Evolutionary conservation across 2,113 vertebrate species (phyloP).

Genomic region (Cyprinodon tularosa): DNA sequence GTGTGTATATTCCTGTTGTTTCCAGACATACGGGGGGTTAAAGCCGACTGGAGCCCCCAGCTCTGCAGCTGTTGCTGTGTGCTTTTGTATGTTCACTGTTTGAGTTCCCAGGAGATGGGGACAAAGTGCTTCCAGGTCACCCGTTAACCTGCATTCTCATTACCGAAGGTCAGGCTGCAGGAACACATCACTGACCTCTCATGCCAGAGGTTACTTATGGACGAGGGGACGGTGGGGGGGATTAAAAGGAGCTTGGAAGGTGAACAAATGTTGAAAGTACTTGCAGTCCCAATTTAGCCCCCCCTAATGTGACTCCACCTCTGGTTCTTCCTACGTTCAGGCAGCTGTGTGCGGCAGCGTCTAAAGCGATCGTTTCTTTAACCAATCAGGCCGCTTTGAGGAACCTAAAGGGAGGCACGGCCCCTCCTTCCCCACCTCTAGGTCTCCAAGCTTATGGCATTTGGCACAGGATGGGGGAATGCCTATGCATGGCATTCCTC

Average conservation of each 20-base stretch:
- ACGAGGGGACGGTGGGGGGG: background rate
- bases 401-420: background rate
- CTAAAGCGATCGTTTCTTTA: background rate
- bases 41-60: conserved; percentile 16
- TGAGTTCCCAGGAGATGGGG: conserved; percentile 73
- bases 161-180: conserved; percentile 62
- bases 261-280: conserved; percentile 6
- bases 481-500: conserved; percentile 56
- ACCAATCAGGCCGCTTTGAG: conserved; percentile 3
- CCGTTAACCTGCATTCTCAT: conserved; percentile 66
- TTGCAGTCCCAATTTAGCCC: conserved; percentile 12
- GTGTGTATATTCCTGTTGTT: conserved; percentile 34
- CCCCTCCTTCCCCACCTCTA: background rate
- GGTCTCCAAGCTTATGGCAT: conserved; percentile 21
- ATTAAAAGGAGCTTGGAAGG: background rate
- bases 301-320: conserved; percentile 23
- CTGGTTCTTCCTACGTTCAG: background rate
- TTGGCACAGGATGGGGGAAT: conserved; percentile 29
- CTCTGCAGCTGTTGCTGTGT: conserved; percentile 65
- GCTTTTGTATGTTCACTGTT: conserved; percentile 57
- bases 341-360: background rate
- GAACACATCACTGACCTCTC: conserved; percentile 60
- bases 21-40: conserved; percentile 27
- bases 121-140: conserved; percentile 74
- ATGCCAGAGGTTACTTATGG: conserved; percentile 46